Conservation (phyloP, 2,888 invertebrate genomes). For the Rhogogaster chlorosoma region DNA sequence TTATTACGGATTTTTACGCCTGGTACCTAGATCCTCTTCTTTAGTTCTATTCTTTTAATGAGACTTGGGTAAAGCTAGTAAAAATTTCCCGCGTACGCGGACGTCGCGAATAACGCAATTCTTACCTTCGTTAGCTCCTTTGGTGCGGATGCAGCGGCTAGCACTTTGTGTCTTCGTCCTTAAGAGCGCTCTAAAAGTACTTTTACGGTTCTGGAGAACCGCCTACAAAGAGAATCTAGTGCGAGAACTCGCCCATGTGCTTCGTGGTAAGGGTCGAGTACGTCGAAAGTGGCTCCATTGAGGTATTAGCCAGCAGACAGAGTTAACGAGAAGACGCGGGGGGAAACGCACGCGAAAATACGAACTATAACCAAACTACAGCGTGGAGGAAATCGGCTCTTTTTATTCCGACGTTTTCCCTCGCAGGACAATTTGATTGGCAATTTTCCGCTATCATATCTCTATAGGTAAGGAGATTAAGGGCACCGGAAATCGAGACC, state of each 20-base stretch:
- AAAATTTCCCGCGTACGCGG: background rate
- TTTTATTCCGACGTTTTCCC: background rate
- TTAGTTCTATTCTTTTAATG: constrained; percentile 36
- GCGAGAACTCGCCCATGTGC: constrained; percentile 27
- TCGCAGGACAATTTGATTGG: background rate
- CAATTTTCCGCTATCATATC: background rate
- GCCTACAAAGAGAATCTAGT: constrained; percentile 32
- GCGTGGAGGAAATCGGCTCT: background rate
- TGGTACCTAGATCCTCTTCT: background rate
- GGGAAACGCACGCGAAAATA: constrained; percentile 16
- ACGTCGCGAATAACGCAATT: constrained; percentile 21
- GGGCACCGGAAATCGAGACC: background rate
- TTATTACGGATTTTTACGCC: background rate
- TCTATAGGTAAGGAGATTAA: background rate
- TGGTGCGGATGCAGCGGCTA: background rate
- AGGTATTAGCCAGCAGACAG: constrained; percentile 39
- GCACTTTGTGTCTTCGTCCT: constrained; percentile 28
- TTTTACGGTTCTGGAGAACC: constrained; percentile 27
- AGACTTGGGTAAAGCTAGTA: background rate
- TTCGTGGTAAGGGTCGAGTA: constrained; percentile 29
- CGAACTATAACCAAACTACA: background rate
- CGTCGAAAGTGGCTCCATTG: constrained; percentile 29
- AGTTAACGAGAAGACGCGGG: constrained; percentile 29
- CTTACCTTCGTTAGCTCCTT: constrained; percentile 24
- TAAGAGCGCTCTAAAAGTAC: constrained; percentile 33